A percentile compares a stretch with the other conserved stretches of the same genome.
phyloP scores from a whole-genome alignment of 2,797 vertebrate genomes.

The Hippopotamyrus pictus region DNA sequence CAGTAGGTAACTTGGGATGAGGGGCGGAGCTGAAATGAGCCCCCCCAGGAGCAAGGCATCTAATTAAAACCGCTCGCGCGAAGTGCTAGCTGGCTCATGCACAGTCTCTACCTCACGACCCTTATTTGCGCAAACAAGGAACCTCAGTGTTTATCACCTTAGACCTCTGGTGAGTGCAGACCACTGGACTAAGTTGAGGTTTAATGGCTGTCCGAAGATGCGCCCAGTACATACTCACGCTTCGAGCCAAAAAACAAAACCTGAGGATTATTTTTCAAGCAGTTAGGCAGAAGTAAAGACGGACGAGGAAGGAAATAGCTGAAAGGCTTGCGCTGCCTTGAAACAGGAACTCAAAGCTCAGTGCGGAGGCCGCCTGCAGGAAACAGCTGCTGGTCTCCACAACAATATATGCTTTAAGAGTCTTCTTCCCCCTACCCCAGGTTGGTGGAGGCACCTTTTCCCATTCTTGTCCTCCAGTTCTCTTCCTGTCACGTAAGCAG shows the following conservation, averaged over 20 bases:
- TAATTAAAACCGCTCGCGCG: background rate
- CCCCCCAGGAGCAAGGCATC: background rate
- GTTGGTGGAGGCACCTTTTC: background rate
- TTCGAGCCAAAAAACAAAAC: background rate
- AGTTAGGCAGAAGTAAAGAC: background rate
- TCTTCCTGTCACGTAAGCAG: background rate
- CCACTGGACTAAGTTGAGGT: background rate
- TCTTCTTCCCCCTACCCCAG: slow-evolving; percentile 10
- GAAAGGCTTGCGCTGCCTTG: background rate
- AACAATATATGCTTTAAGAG: background rate
- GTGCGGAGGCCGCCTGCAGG: background rate
- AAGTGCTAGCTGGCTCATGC: background rate
- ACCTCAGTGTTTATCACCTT: background rate
- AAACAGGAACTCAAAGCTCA: background rate
- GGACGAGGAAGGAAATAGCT: background rate
- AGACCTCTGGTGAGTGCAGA: background rate
- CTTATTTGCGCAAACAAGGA: background rate
- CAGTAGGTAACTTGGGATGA: background rate
- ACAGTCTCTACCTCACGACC: background rate
- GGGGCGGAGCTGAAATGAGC: background rate
- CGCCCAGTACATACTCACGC: background rate
- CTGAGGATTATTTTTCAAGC: background rate
- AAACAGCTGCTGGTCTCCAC: background rate
- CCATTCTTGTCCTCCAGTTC: background rate
- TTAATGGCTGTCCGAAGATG: background rate